Conservation (phyloP, 2,113 vertebrate genomes). For the Aspidoscelis tigris region DNA sequence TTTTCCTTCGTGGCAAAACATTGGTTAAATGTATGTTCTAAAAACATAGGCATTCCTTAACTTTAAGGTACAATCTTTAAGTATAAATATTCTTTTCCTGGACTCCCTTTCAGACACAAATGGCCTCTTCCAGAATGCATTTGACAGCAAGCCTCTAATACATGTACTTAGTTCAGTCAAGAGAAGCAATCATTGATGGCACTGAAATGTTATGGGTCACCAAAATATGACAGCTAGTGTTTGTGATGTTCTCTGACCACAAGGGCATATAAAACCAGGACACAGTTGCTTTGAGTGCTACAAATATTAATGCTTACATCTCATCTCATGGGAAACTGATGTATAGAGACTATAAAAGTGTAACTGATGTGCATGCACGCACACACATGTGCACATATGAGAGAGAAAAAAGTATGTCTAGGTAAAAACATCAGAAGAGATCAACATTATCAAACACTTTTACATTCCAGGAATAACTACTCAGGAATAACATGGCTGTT, state of each 20-base stretch:
- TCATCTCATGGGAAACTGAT: not conserved
- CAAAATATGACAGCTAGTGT: slow-evolving; percentile 4
- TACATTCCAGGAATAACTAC: no score
- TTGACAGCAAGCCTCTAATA: slow-evolving; percentile 14
- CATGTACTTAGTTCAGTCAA: slow-evolving; percentile 10
- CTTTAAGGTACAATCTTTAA: not conserved
- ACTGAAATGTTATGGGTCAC: slow-evolving; percentile 21
- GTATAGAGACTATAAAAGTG: not conserved
- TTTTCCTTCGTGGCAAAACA: not conserved
- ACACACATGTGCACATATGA: not conserved
- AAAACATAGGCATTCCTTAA: not conserved
- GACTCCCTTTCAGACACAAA: not conserved
- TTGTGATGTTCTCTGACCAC: slow-evolving; percentile 1
- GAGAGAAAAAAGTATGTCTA: not conserved
- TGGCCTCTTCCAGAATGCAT: not conserved
- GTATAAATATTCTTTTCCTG: not conserved
- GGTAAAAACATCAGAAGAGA: no score
- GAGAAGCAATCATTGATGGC: slow-evolving; percentile 21
- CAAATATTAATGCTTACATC: not conserved
- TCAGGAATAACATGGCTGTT: no score
- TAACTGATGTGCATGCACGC: no score
- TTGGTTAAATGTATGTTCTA: not conserved
- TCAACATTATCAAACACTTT: no score
- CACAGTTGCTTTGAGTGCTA: not conserved
- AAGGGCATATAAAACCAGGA: not conserved